These are phyloP conservation scores for Prunella himalayana DNA, from an alignment of 2,113 vertebrate genomes.

Conservation along the genomic window DNA sequence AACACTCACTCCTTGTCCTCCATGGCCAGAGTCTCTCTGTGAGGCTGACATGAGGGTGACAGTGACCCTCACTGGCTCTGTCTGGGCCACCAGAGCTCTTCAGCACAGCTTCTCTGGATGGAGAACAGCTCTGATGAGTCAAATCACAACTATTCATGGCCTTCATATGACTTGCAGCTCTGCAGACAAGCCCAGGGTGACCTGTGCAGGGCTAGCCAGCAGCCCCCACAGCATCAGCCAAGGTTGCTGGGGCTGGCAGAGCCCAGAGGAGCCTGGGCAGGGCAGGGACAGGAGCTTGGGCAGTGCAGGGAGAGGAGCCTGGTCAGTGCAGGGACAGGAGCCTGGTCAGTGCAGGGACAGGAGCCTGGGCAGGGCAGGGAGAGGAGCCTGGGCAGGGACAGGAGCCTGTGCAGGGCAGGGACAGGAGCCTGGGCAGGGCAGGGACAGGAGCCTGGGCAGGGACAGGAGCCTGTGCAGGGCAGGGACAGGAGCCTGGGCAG, in stretches of 20 bases:
- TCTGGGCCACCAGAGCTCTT: neutral
- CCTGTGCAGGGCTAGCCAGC: neutral
- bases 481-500: too few species aligned
- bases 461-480: too few species aligned
- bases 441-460: neutral
- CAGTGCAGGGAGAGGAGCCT: too few species aligned
- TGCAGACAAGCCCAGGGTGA: neutral
- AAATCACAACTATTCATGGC: neutral
- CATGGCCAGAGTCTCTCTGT: neutral
- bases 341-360: too few species aligned
- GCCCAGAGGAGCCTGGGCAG: neutral
- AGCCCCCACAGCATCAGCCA: accelerated
- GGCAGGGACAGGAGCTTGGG: neutral
- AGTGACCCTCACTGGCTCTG: neutral
- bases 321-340: too few species aligned
- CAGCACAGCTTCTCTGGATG: neutral
- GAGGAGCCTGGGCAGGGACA: too few species aligned
- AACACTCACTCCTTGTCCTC: accelerated
- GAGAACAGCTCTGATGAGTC: neutral
- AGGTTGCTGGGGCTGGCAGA: neutral
- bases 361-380: too few species aligned
- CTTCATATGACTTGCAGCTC: neutral
- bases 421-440: too few species aligned
- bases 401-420: too few species aligned
- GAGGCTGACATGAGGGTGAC: neutral